Evolutionary conservation across 1,140 invertebrate genomes (phyloP).

Genomic region (Alviniconcha marisindica): DNA sequence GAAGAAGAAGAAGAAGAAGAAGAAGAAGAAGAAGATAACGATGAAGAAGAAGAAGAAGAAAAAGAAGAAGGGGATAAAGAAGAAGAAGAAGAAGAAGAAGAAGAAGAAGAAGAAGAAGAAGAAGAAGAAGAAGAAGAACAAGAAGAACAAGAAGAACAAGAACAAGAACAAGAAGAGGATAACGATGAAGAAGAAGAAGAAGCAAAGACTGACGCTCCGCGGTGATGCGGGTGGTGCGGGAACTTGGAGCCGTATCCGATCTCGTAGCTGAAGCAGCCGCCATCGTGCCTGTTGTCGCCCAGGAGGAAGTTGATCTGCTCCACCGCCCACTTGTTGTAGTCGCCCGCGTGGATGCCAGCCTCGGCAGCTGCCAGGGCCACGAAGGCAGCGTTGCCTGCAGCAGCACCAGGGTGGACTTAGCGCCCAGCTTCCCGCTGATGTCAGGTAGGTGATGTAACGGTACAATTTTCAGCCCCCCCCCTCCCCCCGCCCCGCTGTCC

Average conservation of each 20-base stretch:
- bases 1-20: too few relatives aligned
- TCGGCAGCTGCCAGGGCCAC: conserved; percentile 59
- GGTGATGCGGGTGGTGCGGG: conserved; percentile 40
- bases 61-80: background rate
- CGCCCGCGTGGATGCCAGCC: conserved; percentile 42
- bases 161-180: background rate
- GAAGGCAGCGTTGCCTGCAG: conserved; percentile 55
- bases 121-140: background rate
- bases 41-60: background rate
- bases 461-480: too few relatives aligned
- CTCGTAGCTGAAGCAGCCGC: conserved; percentile 74
- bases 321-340: conserved; percentile 78
- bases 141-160: background rate
- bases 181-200: too few relatives aligned
- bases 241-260: conserved; percentile 43
- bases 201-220: conserved; percentile 39
- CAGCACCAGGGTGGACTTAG: too few relatives aligned
- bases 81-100: background rate
- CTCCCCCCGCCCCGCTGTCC: too few relatives aligned
- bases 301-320: conserved; percentile 82
- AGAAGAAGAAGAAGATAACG: too few relatives aligned
- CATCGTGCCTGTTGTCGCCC: conserved; percentile 72
- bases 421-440: too few relatives aligned
- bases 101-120: background rate
- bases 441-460: too few relatives aligned